Percentiles rank a stretch among this genome's conserved stretches.
phyloP scores from a whole-genome alignment of 2,113 vertebrate genomes.

The Xenopus tropicalis region DNA sequence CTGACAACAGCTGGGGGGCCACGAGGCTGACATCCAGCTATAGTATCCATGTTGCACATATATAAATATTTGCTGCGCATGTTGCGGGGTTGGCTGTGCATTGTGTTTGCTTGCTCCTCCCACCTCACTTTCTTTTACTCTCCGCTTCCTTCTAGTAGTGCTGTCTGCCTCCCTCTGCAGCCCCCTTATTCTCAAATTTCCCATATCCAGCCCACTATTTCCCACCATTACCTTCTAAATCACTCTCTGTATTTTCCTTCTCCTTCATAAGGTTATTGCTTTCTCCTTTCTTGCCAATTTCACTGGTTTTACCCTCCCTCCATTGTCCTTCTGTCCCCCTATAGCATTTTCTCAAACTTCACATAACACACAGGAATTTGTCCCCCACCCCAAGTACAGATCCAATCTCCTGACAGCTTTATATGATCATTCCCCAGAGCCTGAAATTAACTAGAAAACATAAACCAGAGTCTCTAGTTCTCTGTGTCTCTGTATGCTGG shows the following conservation, averaged over 20 bases:
- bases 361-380: constrained; percentile 24
- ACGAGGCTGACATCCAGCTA: too few relatives aligned
- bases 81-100: too few relatives aligned
- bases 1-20: too few relatives aligned
- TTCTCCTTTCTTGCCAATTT: not conserved
- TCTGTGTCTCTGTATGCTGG: constrained; percentile 10
- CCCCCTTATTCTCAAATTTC: too few relatives aligned
- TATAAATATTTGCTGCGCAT: too few relatives aligned
- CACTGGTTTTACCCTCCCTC: not conserved
- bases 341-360: not conserved
- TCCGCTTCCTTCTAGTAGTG: too few relatives aligned
- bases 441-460: constrained; percentile 35
- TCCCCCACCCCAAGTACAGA: constrained; percentile 8
- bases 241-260: not conserved
- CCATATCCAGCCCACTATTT: not conserved
- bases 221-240: too few relatives aligned
- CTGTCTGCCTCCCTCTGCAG: too few relatives aligned
- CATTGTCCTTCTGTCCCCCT: not conserved
- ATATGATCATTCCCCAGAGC: constrained; percentile 34
- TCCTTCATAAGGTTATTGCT: not conserved
- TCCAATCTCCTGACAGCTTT: constrained; percentile 36
- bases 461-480: constrained; percentile 33
- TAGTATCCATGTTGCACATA: too few relatives aligned
- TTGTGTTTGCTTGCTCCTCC: not conserved
- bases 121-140: not conserved